Percentiles rank a stretch among this genome's conserved stretches.
phyloP scores from a whole-genome alignment of 2,888 invertebrate species.

The Hololepta plana region DNA sequence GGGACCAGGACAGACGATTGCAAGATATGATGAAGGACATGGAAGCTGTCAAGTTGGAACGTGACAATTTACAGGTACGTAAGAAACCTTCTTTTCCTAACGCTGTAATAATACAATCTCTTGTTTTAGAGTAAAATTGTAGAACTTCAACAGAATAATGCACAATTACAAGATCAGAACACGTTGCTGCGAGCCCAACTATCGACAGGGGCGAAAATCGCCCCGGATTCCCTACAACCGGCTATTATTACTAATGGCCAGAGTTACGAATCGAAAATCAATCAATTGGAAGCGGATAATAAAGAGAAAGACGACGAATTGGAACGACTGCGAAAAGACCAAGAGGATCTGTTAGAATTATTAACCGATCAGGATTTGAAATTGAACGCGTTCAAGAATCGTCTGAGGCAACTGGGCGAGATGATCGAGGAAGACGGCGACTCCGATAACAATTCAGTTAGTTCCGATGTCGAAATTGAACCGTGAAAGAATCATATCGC shows the following conservation, averaged over 20 bases:
- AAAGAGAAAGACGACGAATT: slow-evolving; percentile 32
- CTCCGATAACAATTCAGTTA: slow-evolving; percentile 19
- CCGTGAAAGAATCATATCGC: background rate
- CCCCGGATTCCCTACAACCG: slow-evolving; percentile 5
- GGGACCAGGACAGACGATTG: slow-evolving; percentile 67
- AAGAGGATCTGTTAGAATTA: slow-evolving; percentile 81
- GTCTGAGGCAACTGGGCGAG: slow-evolving; percentile 24
- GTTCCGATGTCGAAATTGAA: slow-evolving; percentile 9
- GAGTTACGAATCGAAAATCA: slow-evolving; percentile 10
- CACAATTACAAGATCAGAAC: slow-evolving; percentile 72
- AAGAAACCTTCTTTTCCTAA: no score
- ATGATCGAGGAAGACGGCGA: slow-evolving; percentile 21
- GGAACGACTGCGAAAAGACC: slow-evolving; percentile 61
- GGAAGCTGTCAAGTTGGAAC: slow-evolving; percentile 19
- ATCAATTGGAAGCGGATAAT: slow-evolving; percentile 22
- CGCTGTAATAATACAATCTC: no score
- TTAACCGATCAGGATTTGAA: slow-evolving; percentile 68
- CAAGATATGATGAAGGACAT: slow-evolving; percentile 30
- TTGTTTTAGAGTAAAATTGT: slow-evolving; percentile 31
- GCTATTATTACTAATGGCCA: slow-evolving; percentile 2
- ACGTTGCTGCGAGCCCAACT: slow-evolving; percentile 62
- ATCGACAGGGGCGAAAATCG: no score
- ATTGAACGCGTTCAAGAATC: slow-evolving; percentile 20
- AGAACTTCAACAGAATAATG: slow-evolving; percentile 51
- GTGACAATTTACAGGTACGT: slow-evolving; percentile 26